Conservation (phyloP, 2,113 vertebrate genomes). For the Alethe castanea region DNA sequence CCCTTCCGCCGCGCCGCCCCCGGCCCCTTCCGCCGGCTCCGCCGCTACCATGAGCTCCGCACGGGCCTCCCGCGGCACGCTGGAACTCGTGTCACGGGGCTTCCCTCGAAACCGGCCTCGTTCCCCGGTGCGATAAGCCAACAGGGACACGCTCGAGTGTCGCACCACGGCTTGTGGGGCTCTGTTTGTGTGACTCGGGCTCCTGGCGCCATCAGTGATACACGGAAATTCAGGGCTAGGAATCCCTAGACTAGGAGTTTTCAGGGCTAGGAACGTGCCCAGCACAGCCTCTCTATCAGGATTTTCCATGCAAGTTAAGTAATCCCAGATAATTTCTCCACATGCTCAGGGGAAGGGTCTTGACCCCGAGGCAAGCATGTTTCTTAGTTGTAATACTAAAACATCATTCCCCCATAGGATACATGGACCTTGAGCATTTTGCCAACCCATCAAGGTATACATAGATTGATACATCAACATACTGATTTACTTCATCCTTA, state of each 20-base stretch:
- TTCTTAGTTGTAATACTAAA: neutral
- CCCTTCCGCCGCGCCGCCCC: neutral
- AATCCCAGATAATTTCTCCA: neutral
- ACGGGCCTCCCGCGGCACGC: too few relatives aligned
- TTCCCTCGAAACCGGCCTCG: too few relatives aligned
- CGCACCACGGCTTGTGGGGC: too few relatives aligned
- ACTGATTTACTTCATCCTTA: neutral
- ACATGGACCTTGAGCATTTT: neutral
- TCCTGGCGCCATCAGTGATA: rapidly evolving
- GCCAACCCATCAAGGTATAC: neutral
- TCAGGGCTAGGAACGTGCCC: too few relatives aligned
- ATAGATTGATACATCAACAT: too few relatives aligned
- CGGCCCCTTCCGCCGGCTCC: neutral
- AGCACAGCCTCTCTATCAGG: rapidly evolving
- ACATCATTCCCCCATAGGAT: neutral
- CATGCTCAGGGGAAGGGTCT: neutral
- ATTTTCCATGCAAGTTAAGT: too few relatives aligned
- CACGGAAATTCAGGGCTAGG: neutral
- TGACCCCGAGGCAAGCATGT: rapidly evolving
- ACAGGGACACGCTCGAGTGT: rapidly evolving
- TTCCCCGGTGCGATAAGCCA: too few relatives aligned
- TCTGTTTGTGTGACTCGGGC: too few relatives aligned
- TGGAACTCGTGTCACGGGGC: neutral
- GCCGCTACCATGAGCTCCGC: rapidly evolving
- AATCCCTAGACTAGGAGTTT: too few relatives aligned